phyloP scores from a whole-genome alignment of 92 coral and sea anemone species.

The Virgularia gustaviana region DNA sequence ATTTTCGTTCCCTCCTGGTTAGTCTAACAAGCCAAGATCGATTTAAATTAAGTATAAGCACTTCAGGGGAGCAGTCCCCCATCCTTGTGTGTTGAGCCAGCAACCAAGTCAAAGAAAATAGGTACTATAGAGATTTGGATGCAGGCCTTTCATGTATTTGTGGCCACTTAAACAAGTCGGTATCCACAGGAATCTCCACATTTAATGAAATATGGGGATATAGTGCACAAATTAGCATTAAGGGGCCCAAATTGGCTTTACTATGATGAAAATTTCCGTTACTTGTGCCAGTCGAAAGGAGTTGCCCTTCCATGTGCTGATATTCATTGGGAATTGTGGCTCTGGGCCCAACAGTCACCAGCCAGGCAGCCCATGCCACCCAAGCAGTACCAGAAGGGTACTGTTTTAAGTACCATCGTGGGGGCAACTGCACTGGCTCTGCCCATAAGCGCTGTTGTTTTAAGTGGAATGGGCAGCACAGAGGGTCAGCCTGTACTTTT shows the following conservation, averaged over 20 bases:
- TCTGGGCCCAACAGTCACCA: constrained; percentile 39
- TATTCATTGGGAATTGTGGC: constrained; percentile 55
- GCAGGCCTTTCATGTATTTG: constrained; percentile 46
- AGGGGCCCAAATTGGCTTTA: constrained; percentile 57
- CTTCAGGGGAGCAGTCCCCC: constrained; percentile 7
- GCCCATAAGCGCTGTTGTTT: constrained; percentile 44
- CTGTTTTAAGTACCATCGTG: constrained; percentile 35
- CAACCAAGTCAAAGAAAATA: constrained; percentile 22
- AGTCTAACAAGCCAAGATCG: constrained; percentile 24
- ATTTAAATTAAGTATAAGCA: constrained; percentile 14
- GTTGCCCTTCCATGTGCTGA: constrained; percentile 37
- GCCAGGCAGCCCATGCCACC: not conserved
- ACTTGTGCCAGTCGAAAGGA: constrained; percentile 39
- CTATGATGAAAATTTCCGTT: constrained; percentile 59
- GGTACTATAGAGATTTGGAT: constrained; percentile 38
- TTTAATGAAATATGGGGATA: constrained; percentile 56
- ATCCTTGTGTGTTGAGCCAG: constrained; percentile 42
- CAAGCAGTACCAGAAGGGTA: constrained; percentile 30
- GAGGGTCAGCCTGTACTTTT: constrained; percentile 41
- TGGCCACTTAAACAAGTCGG: constrained; percentile 34
- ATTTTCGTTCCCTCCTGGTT: constrained; percentile 25
- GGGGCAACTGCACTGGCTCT: constrained; percentile 40
- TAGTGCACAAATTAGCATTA: constrained; percentile 52
- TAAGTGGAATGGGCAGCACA: constrained; percentile 48
- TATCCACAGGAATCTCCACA: constrained; percentile 51